Base-by-base conservation (phyloP, 2,888 invertebrate species). In the Diarsia dahlii region DNA sequence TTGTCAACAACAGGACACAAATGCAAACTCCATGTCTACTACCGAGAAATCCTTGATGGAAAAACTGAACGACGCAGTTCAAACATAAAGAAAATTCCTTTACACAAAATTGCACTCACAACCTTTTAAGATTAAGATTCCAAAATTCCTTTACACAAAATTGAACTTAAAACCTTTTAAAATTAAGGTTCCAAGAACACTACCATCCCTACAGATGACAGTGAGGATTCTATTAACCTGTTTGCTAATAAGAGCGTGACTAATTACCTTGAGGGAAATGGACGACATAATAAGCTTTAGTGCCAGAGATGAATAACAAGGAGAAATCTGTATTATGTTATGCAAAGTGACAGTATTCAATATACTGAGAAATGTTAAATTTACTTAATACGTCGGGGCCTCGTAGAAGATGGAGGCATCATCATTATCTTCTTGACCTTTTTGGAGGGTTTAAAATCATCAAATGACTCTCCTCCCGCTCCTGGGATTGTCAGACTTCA, bases 241-340 rank as follows among this genome's bases (percentile, higher is more conserved):
- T 63, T 78, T 73, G 50, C 18, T 63, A 52, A 74, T 67, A 67
- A 80, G 63, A 23, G 74, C 74, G 63, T 56, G 63, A 73, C 66
- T 79, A 79, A 73, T 79, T 62, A 63, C 50, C 18, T 67, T 56
- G 50, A 56, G 62, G 34, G 34, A 79, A 78, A 79, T 46, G 62
- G 34, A 63, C 66, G 56, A 50, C 18, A 45, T 28, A 79, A 79
- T 71, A 50, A 63, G 13, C 28, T n/a, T 71, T 45, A 78, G 52
- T 62, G 28, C 28, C 48, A 12, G 66, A 45, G 20, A 62, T 23
- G 34, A 56, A 45, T 46, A 58, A 34, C 56, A 50, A 67, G 34
- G 20, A 67, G 20, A 50, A 67, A 48, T 63, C 39, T 66, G 46
- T 65, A 34, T 65, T 12, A 58, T 9, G 13, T 39, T 50, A 62